Evolutionary conservation across 2,113 vertebrate genomes (phyloP).

Genomic region (Tonatia bakeri): DNA sequence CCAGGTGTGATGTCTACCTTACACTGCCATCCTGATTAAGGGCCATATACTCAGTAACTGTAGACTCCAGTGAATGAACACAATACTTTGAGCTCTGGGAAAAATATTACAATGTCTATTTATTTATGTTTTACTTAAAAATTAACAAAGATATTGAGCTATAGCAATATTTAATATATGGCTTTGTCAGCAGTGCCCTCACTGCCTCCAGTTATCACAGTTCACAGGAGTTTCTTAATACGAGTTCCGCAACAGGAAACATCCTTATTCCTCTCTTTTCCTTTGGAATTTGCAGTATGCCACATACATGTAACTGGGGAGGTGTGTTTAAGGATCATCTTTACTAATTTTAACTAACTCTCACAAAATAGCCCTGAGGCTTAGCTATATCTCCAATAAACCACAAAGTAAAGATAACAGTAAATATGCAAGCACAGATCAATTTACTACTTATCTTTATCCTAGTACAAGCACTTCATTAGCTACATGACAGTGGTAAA

Average conservation of each 20-base stretch:
- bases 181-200: neutral
- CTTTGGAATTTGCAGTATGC: neutral
- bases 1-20: neutral
- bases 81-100: neutral
- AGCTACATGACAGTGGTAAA: neutral
- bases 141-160: neutral
- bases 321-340: neutral
- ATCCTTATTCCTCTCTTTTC: too few relatives aligned
- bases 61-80: neutral
- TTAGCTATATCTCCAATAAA: neutral
- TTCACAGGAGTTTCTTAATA: neutral
- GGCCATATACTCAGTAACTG: rapidly evolving
- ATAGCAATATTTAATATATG: neutral
- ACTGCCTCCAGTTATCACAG: neutral
- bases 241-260: neutral
- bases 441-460: neutral
- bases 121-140: neutral
- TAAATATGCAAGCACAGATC: neutral
- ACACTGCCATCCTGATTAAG: neutral
- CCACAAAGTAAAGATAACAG: neutral
- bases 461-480: neutral
- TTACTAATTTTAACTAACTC: neutral
- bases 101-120: neutral
- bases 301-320: neutral
- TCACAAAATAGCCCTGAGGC: neutral